Evolutionary conservation across 2,113 vertebrate species (phyloP).

Genomic region (Procavia capensis): DNA sequence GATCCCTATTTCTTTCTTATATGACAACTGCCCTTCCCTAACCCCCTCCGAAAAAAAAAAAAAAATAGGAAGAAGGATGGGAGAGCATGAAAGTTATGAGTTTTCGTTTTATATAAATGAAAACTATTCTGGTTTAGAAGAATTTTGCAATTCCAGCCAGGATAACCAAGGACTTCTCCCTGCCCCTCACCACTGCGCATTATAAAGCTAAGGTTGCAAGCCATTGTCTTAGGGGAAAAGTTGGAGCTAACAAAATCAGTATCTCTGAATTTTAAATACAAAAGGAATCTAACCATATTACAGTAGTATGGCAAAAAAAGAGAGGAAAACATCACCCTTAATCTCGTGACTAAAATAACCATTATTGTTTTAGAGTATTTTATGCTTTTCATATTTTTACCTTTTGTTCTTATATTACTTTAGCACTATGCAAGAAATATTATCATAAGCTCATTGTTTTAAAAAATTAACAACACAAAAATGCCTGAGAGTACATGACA

Average conservation of each 20-base stretch:
- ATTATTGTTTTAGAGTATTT: not conserved
- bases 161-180: not conserved
- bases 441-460: not conserved
- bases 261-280: conserved; percentile 48
- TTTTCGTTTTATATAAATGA: conserved; percentile 51
- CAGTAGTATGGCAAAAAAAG: not conserved
- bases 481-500: not conserved
- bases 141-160: conserved; percentile 30
- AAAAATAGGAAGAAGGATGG: not conserved
- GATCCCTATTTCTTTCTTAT: conserved; percentile 48
- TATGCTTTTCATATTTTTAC: conserved; percentile 35
- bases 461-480: not conserved
- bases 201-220: conserved; percentile 48
- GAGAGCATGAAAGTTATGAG: conserved; percentile 12
- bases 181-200: not conserved
- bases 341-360: not conserved
- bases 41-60: not conserved
- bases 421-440: not conserved
- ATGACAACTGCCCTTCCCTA: conserved; percentile 60
- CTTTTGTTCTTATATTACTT: conserved; percentile 42
- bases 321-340: not conserved
- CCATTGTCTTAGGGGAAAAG: not conserved
- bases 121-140: not conserved
- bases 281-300: not conserved
- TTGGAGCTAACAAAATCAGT: not conserved